Evolutionary conservation across 2,888 invertebrate genomes (phyloP), one percentile per base, ranked within the genome.

Genomic region (Mycalesis mineus): DNA sequence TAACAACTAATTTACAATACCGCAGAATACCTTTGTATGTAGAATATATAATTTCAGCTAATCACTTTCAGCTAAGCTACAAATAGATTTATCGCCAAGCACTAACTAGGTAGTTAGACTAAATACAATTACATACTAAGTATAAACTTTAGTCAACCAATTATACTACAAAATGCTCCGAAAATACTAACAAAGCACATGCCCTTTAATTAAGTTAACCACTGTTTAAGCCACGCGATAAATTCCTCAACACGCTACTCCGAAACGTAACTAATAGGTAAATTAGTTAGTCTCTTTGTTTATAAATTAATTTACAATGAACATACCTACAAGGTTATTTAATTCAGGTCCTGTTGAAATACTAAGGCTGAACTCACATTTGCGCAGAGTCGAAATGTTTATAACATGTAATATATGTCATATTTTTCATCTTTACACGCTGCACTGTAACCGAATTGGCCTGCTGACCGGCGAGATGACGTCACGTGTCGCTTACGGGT

Each of bases 131-230:
- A 45, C 28, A 2, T 2, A 13, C 1, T 8, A 8, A 48, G 11
- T 17, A n/a, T 22, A 17, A 9, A 48, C 33, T 31, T 47, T 47
- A 15, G 7, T 15, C 36, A 36, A 11, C 31, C 31, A 48, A 36
- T 36, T 36, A 48, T n/a, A 14, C 39, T 29, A 14, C 37, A 40
- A 40, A 39, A 50, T 39, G 14, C 11, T 39, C 50, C 5, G 50
- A 50, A 50, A 48, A 48, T 22, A 22, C 13, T 17, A 39, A 29
- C 40, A 40, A 50, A 50, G 40, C 50, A 50, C 40, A 50, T 39
- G 39, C 40, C 29, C 11, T 50, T 40, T 49, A 49, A 49, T 39
- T 49, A 37, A 50, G 13, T 50, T 40, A 40, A 40, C 40, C 39
- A 11, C 28, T 29, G 29, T 50, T 40, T 29, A 40, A 40, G 28